Evolutionary conservation across 2,888 invertebrate species (phyloP), one percentile per base, ranked within the genome.

Genomic region (Actias luna): DNA sequence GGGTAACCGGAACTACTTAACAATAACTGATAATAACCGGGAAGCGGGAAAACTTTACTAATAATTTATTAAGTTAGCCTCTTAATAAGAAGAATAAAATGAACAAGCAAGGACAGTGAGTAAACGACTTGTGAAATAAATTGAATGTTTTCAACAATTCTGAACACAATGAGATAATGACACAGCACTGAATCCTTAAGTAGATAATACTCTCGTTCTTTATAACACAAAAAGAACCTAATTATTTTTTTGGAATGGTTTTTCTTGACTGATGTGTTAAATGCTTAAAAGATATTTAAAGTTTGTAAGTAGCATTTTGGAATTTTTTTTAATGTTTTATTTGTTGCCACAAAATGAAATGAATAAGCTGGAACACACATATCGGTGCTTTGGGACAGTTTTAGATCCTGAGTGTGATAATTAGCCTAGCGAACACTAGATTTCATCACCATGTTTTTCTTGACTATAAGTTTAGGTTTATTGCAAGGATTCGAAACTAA

Each of bases 21-120:
- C 39, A 62, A 62, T 58, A 62, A 29, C 39, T 64, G 69, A 63
- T 65, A 68, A 67, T 63, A 52, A 60, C 33, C 64, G 33, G 52
- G 70, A 69, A 79, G 70, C 74, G 77, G 71, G 66, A 65, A 65
- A 80, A 82, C 72, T 82, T 80, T 63, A 63, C 69, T 69, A 71
- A 80, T 76, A 76, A 78, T 73, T 80, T 68, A 73, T 71, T 69
- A 67, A 68, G 67, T 68, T 70, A 64, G 64, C 66, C 68, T 71
- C 69, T 73, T 76, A 74, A 73, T 75, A 62, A 58, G 58, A 59
- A 35, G 52, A 60, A 63, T 63, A 42, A 63, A 63, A 59, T 55
- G 52, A 63, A 59, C 63, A 59, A 39, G 52, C 31, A 22, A 63
- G 52, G 18, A 29, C 22, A 29, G 55, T 63, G 52, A 63, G 59